phyloP scores from a whole-genome alignment of 2,113 vertebrate species.

The Paracyprichromis sp. region DNA sequence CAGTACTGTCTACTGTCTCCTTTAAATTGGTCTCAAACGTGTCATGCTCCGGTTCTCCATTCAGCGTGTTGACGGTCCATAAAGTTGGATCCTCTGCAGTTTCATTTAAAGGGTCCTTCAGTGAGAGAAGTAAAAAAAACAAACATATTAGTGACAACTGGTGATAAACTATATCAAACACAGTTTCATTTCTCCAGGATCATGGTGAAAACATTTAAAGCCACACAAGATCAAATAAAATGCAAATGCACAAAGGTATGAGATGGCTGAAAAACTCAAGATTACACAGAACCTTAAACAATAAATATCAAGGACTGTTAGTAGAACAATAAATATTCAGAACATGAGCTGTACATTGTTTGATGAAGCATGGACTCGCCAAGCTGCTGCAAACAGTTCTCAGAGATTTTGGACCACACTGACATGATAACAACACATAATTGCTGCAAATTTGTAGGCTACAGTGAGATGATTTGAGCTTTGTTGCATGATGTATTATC shows the following conservation, averaged over 20 bases:
- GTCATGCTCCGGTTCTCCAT: not conserved
- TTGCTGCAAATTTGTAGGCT: not conserved
- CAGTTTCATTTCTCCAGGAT: not conserved
- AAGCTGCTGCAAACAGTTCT: not conserved
- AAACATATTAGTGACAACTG: not conserved
- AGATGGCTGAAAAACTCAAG: not conserved
- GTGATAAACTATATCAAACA: not conserved
- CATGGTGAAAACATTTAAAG: not conserved
- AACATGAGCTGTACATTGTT: not conserved
- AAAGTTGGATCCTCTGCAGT: slow-evolving; percentile 6
- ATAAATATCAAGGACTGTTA: not conserved
- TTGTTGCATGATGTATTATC: not conserved
- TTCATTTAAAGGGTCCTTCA: slow-evolving; percentile 50
- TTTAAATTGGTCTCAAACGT: not conserved
- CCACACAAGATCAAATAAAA: not conserved
- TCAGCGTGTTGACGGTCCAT: not conserved
- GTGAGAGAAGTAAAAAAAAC: not conserved
- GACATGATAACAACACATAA: not conserved
- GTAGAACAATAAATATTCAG: not conserved
- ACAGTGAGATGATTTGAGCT: not conserved
- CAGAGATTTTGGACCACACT: not conserved
- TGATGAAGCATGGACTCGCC: not conserved
- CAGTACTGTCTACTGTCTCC: not conserved
- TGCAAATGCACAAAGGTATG: not conserved
- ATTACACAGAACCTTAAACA: not conserved